These are phyloP conservation scores for Echeneis naucrates DNA, from an alignment of 2,797 vertebrate species.

Conservation along the genomic window DNA sequence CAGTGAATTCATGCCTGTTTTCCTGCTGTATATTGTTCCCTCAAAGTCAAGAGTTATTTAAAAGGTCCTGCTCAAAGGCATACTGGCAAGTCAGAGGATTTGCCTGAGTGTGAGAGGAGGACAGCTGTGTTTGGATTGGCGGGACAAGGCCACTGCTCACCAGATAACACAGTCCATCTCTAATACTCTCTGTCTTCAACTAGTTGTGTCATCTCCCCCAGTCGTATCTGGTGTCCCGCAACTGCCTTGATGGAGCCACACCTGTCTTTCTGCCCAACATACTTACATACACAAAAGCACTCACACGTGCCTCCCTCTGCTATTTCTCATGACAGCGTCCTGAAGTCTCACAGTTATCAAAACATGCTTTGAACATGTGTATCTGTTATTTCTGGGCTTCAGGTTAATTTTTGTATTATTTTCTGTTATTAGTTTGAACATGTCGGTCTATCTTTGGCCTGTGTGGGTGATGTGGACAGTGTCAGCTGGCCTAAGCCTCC, in stretches of 20 bases:
- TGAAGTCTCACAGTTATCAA: conserved; percentile 61
- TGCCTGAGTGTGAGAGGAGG: background rate
- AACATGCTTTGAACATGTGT: conserved; percentile 50
- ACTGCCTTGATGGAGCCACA: conserved; percentile 70
- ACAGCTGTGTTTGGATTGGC: conserved; percentile 11
- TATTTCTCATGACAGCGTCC: conserved; percentile 2
- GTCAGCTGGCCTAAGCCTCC: conserved; percentile 77
- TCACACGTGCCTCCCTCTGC: background rate
- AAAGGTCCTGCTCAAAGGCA: conserved; percentile 20
- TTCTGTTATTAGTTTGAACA: conserved; percentile 10
- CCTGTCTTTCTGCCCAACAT: conserved; percentile 62
- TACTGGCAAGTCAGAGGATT: background rate
- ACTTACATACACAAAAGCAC: background rate
- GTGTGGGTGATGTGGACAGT: conserved; percentile 60
- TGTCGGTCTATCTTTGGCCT: conserved; percentile 41
- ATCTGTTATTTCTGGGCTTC: conserved; percentile 23
- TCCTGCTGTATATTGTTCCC: background rate
- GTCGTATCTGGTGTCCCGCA: conserved; percentile 69
- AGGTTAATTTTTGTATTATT: conserved; percentile 31
- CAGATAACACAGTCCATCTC: conserved; percentile 13
- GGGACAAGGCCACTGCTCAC: background rate
- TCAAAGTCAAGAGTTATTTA: too few species aligned
- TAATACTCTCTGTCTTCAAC: conserved; percentile 41
- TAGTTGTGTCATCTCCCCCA: conserved; percentile 53
- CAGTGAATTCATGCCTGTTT: background rate